Evolutionary conservation across 2,797 vertebrate species (phyloP).

Genomic region (Arvicola amphibius): DNA sequence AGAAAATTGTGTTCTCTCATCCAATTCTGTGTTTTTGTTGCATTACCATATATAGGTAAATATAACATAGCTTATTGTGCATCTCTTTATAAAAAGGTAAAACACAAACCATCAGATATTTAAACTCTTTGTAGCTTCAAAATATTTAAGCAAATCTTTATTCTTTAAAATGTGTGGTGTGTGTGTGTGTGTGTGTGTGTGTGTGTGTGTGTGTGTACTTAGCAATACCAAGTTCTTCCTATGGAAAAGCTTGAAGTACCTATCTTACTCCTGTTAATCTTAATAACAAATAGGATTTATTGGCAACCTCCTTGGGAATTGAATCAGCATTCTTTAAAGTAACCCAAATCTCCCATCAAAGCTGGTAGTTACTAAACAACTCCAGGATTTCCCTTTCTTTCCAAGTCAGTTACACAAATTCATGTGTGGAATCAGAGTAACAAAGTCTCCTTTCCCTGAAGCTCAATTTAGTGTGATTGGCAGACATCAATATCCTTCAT

Average conservation of each 20-base stretch:
- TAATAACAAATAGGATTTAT: background rate
- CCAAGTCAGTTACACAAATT: background rate
- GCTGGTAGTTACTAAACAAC: background rate
- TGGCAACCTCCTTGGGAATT: background rate
- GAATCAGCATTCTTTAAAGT: background rate
- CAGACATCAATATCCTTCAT: background rate
- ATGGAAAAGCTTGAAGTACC: background rate
- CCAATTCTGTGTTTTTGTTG: background rate
- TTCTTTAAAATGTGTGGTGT: background rate
- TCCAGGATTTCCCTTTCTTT: background rate
- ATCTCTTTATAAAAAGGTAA: background rate
- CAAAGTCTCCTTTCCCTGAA: background rate
- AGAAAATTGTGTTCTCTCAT: background rate
- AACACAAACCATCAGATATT: background rate
- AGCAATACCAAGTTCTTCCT: background rate
- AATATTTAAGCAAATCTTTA: background rate
- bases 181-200: background rate
- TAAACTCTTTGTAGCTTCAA: background rate
- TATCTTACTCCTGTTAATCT: background rate
- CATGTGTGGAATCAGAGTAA: background rate
- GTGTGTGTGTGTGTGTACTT: background rate
- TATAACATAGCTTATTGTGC: background rate
- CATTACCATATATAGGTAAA: background rate
- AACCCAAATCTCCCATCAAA: background rate
- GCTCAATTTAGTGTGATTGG: background rate